A percentile compares a stretch with the other conserved stretches of the same genome.
Conservation (phyloP, 2,113 vertebrate genomes). For the Corynorhinus townsendii region DNA sequence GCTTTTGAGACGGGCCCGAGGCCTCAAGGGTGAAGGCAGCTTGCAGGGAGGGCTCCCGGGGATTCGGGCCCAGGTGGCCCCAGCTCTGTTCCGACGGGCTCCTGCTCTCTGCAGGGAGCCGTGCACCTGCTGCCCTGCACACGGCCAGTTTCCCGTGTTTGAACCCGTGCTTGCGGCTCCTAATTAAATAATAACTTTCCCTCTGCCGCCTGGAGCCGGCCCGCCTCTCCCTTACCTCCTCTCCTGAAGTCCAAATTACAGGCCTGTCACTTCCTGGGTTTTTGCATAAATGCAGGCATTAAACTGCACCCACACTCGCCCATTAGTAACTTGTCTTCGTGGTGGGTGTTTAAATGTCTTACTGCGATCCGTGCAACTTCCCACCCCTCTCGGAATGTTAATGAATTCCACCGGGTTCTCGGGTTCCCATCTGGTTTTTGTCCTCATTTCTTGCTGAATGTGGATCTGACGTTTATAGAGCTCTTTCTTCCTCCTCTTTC, state of each 20-base stretch:
- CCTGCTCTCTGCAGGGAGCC: not conserved
- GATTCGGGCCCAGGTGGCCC: too few species aligned
- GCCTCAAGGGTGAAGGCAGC: not conserved
- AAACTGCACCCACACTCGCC: constrained; percentile 38
- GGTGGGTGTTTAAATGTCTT: constrained; percentile 57
- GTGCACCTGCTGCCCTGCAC: not conserved
- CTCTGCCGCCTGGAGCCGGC: not conserved
- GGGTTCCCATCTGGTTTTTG: constrained; percentile 32
- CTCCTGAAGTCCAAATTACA: constrained; percentile 65
- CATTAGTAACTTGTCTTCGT: constrained; percentile 52
- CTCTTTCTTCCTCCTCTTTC: constrained; percentile 8
- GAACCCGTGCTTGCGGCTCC: constrained; percentile 6
- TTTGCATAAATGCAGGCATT: constrained; percentile 55
- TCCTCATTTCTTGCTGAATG: constrained; percentile 48
- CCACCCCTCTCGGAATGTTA: constrained; percentile 59
- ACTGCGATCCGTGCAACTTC: constrained; percentile 48
- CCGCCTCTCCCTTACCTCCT: constrained; percentile 39
- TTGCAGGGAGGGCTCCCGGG: not conserved
- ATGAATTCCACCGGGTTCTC: constrained; percentile 49
- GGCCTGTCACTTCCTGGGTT: constrained; percentile 60
- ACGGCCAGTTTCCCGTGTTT: not conserved
- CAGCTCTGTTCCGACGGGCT: not conserved
- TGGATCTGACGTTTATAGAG: constrained; percentile 23
- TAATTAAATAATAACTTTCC: constrained; percentile 69
- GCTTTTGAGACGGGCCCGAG: not conserved